A percentile compares a stretch with the other conserved stretches of the same genome.
Conservation (phyloP, 1,140 invertebrate genomes). For the Arion vulgaris region DNA sequence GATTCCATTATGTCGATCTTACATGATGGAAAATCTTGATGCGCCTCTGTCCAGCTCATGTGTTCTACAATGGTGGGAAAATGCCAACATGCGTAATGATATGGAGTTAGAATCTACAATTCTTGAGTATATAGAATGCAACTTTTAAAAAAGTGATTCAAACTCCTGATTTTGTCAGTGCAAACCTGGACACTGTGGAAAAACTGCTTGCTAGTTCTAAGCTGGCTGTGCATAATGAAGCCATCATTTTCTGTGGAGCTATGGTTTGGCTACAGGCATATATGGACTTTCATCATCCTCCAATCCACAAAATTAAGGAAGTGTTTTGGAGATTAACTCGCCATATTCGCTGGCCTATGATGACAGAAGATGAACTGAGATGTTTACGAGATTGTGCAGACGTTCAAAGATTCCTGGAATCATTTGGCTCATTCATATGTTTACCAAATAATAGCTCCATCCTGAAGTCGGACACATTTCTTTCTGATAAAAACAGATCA, state of each 20-base stretch:
- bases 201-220: conserved; percentile 86
- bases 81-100: conserved; percentile 87
- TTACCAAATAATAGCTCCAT: background rate
- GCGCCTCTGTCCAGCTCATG: conserved; percentile 85
- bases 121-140: conserved; percentile 92
- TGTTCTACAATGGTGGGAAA: conserved; percentile 91
- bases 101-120: conserved; percentile 83
- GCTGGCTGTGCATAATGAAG: conserved; percentile 91
- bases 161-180: conserved; percentile 85
- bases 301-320: conserved; percentile 39
- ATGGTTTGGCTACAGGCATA: conserved; percentile 73
- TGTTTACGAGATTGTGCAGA: conserved; percentile 9
- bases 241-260: conserved; percentile 84
- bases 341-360: conserved; percentile 90
- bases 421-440: conserved; percentile 6
- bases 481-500: background rate
- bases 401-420: conserved; percentile 30
- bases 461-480: background rate
- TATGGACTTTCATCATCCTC: conserved; percentile 7
- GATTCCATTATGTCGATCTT: conserved; percentile 34
- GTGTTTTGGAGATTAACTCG: conserved; percentile 81
- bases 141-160: conserved; percentile 87
- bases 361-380: conserved; percentile 78
- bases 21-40: conserved; percentile 88
- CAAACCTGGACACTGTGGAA: conserved; percentile 86